phyloP scores from a whole-genome alignment of 2,888 invertebrate genomes.

The Agrochola macilenta region DNA sequence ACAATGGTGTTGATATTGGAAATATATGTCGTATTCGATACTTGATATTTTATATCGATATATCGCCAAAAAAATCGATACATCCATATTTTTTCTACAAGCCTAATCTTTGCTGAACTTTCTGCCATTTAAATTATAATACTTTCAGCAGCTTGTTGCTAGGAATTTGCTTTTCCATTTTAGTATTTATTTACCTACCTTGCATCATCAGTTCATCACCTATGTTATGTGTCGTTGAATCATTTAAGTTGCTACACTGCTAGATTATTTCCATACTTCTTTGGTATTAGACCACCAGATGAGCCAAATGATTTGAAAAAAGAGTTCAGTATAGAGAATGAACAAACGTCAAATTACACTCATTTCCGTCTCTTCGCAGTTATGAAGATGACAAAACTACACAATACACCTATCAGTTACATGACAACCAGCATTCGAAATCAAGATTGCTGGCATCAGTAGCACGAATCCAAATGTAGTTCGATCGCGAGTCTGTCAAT shows the following conservation, averaged over 20 bases:
- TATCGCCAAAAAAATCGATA: too few relatives aligned
- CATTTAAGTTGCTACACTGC: not conserved
- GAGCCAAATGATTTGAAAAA: not conserved
- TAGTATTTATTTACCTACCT: not conserved
- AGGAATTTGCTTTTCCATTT: not conserved
- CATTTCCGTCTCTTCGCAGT: not conserved
- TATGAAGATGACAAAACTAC: conserved; percentile 7
- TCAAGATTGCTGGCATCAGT: conserved; percentile 4
- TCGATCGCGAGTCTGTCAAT: conserved; percentile 22
- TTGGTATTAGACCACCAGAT: not conserved
- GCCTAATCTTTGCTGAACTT: conserved; percentile 12
- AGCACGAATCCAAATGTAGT: conserved; percentile 20
- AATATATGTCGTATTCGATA: too few relatives aligned
- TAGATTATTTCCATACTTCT: not conserved
- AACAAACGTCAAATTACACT: not conserved
- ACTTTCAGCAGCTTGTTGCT: not conserved
- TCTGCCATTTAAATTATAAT: not conserved
- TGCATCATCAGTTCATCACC: not conserved
- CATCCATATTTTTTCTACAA: too few relatives aligned
- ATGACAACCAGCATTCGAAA: conserved; percentile 14
- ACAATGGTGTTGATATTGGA: too few relatives aligned
- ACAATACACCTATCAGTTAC: conserved; percentile 16
- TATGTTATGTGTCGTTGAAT: not conserved
- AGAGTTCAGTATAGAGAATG: not conserved
- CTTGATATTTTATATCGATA: too few relatives aligned